Evolutionary conservation across 2,797 vertebrate genomes (phyloP).

Genomic region (Pipistrellus nathusii): DNA sequence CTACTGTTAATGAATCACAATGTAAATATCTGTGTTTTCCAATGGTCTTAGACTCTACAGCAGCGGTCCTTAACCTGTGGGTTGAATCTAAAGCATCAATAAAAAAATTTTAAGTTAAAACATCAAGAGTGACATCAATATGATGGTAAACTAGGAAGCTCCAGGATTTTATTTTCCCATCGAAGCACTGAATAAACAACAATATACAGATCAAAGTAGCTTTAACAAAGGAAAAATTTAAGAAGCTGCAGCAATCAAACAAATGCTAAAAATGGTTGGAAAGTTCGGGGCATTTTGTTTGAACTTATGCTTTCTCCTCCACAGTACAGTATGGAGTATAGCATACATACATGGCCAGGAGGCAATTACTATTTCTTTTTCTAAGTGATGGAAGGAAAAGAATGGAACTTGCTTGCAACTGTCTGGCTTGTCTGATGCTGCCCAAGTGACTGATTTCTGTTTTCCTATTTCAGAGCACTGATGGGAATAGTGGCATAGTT

Average conservation of each 20-base stretch:
- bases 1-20: too few relatives aligned
- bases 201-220: background rate
- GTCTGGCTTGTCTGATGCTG: background rate
- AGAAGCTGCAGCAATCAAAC: background rate
- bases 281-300: background rate
- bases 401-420: background rate
- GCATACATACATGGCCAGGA: background rate
- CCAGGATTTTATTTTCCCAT: background rate
- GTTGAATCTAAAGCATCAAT: background rate
- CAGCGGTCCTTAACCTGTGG: too few relatives aligned
- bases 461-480: background rate
- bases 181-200: background rate
- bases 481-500: background rate
- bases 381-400: background rate
- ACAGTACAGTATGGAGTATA: background rate
- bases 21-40: too few relatives aligned
- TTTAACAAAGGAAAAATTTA: background rate
- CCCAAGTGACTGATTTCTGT: background rate
- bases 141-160: background rate
- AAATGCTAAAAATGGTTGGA: background rate
- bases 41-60: too few relatives aligned
- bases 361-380: background rate
- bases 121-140: background rate
- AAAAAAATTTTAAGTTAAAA: background rate
- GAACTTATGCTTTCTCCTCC: background rate